Percentiles rank a stretch among this genome's conserved stretches.
These are phyloP conservation scores for Ranitomeya imitator DNA, from an alignment of 2,113 vertebrate genomes.

Conservation along the genomic window DNA sequence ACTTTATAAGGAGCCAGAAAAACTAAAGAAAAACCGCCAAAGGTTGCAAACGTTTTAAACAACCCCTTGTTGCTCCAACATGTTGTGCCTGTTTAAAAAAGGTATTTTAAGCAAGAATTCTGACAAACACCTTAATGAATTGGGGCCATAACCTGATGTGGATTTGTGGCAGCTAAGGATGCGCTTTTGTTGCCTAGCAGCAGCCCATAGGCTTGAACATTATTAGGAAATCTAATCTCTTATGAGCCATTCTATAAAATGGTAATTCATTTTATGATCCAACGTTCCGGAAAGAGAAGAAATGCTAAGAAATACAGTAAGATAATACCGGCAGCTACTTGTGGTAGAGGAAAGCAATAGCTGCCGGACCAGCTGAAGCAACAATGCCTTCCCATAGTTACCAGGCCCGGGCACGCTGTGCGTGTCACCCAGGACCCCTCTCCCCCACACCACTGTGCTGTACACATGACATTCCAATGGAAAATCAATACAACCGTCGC, in stretches of 20 bases:
- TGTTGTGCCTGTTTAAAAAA: no score
- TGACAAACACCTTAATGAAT: no score
- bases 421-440: neutral
- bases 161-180: neutral
- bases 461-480: slow-evolving; percentile 32
- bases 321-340: neutral
- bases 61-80: no score
- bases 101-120: no score
- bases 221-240: neutral
- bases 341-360: neutral
- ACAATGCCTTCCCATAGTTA: neutral
- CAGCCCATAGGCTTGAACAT: neutral
- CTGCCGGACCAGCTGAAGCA: neutral
- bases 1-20: no score
- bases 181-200: neutral
- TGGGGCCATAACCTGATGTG: neutral
- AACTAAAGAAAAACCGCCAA: no score
- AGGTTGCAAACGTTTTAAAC: no score
- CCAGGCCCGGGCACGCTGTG: neutral
- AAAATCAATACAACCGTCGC: slow-evolving; percentile 42
- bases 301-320: neutral
- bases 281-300: no score
- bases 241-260: neutral
- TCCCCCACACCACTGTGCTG: neutral
- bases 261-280: neutral